A percentile compares a stretch with the other conserved stretches of the same genome.
Conservation (phyloP, 2,113 vertebrate species). For the Chunga burmeisteri region DNA sequence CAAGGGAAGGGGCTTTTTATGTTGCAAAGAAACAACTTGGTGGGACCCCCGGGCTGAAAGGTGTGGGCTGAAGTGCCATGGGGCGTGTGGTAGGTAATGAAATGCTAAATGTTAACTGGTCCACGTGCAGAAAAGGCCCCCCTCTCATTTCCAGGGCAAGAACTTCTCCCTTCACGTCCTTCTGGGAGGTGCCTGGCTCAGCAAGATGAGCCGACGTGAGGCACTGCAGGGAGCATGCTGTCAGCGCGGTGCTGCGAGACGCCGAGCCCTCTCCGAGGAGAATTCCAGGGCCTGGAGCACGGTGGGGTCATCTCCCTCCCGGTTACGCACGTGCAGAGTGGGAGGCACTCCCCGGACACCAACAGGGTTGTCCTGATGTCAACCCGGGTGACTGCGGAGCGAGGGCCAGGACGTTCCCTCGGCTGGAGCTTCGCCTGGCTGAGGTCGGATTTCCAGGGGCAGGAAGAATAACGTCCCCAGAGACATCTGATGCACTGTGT, state of each 20-base stretch:
- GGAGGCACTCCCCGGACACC: background rate
- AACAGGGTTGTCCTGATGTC: background rate
- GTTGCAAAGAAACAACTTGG: background rate
- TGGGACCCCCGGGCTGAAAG: background rate
- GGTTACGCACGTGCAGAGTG: rapidly evolving
- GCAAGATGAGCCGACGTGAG: background rate
- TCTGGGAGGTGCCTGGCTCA: rapidly evolving
- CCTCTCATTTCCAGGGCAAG: background rate
- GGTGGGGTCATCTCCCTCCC: rapidly evolving
- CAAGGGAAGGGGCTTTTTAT: background rate
- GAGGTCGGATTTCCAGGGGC: background rate
- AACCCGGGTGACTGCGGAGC: rapidly evolving
- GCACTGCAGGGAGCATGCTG: background rate
- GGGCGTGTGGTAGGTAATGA: rapidly evolving
- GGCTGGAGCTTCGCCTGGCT: background rate
- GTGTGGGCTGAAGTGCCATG: background rate
- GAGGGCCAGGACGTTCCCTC: background rate
- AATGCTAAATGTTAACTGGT: background rate
- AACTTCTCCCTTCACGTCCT: background rate
- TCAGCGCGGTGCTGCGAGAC: rapidly evolving
- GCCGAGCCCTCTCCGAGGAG: rapidly evolving
- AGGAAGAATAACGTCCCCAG: background rate
- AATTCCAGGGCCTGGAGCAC: background rate
- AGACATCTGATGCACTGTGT: background rate
- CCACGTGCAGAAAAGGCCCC: background rate